These are phyloP conservation scores for Kuschelorhynchus macadamiae DNA, from an alignment of 2,888 invertebrate genomes.

Conservation along the genomic window DNA sequence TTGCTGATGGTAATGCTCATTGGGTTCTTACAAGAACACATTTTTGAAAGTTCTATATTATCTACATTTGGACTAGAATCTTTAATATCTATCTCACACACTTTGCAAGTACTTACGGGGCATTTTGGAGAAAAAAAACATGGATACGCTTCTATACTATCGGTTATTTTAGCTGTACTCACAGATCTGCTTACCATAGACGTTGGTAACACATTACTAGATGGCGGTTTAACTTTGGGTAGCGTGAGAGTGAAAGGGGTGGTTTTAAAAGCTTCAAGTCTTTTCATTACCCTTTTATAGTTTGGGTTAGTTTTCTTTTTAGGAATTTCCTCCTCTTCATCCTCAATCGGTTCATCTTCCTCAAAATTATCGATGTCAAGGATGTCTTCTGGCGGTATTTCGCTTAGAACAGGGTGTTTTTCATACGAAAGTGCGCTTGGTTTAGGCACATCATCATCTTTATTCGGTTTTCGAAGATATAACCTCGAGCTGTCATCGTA, in stretches of 20 bases:
- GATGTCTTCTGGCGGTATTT: no score
- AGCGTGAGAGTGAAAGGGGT: not conserved
- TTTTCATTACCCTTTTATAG: not conserved
- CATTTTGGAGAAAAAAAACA: not conserved
- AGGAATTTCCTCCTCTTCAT: no score
- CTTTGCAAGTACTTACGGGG: not conserved
- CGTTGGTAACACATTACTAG: not conserved
- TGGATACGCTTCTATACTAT: not conserved
- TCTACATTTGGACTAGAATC: slow-evolving; percentile 4
- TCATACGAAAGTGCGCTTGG: no score
- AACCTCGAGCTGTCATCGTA: slow-evolving; percentile 13
- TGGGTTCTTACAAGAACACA: not conserved
- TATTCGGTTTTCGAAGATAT: slow-evolving; percentile 3
- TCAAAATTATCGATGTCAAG: no score
- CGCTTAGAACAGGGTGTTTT: no score
- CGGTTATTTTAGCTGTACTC: not conserved
- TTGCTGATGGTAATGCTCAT: not conserved
- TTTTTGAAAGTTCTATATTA: slow-evolving; percentile 11
- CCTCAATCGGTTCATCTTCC: no score
- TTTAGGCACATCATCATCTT: not conserved
- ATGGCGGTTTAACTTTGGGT: not conserved
- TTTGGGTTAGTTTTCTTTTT: not conserved
- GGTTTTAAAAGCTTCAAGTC: not conserved
- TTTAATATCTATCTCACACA: slow-evolving; percentile 13
- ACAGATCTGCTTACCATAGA: not conserved